Percentiles rank a stretch among this genome's conserved stretches.
These are phyloP conservation scores for Melitaea cinxia DNA, from an alignment of 1,140 invertebrate species.

Conservation along the genomic window DNA sequence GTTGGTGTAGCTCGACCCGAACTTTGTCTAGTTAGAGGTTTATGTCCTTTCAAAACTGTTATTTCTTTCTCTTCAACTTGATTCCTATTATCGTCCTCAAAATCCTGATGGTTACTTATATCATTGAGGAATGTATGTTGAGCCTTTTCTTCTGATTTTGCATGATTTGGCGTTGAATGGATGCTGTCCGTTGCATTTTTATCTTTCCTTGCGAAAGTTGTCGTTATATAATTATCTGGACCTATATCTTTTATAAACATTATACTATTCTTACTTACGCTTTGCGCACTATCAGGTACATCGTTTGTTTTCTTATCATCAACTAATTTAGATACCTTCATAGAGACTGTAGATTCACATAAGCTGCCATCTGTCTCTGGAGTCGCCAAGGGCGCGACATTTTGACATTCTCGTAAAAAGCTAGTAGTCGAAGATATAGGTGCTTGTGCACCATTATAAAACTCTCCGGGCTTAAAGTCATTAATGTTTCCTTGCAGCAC, in stretches of 20 bases:
- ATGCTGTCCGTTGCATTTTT: constrained; percentile 61
- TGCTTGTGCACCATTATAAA: constrained; percentile 69
- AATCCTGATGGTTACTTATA: constrained; percentile 76
- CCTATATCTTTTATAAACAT: constrained; percentile 84
- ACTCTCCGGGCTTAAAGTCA: constrained; percentile 78
- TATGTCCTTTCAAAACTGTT: constrained; percentile 81
- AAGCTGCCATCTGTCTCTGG: constrained; percentile 84
- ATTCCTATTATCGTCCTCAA: constrained; percentile 80
- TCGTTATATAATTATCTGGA: constrained; percentile 86
- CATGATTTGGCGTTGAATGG: constrained; percentile 69
- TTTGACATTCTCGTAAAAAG: constrained; percentile 66
- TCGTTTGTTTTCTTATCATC: constrained; percentile 72
- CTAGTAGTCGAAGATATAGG: constrained; percentile 65
- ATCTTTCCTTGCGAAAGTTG: constrained; percentile 83
- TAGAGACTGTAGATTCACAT: constrained; percentile 79
- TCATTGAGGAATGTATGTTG: constrained; percentile 78
- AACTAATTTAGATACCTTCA: constrained; percentile 74
- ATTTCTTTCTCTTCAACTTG: constrained; percentile 81
- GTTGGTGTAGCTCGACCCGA: constrained; percentile 77
- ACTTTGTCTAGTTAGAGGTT: constrained; percentile 83
- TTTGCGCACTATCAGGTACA: constrained; percentile 73
- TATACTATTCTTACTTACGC: constrained; percentile 81
- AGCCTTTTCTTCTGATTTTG: constrained; percentile 76
- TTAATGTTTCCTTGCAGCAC: constrained; percentile 64
- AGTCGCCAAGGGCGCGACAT: constrained; percentile 83